A percentile compares a stretch with the other conserved stretches of the same genome.
Evolutionary conservation across 2,888 invertebrate genomes (phyloP).

Genomic region (Zelleria hepariella): DNA sequence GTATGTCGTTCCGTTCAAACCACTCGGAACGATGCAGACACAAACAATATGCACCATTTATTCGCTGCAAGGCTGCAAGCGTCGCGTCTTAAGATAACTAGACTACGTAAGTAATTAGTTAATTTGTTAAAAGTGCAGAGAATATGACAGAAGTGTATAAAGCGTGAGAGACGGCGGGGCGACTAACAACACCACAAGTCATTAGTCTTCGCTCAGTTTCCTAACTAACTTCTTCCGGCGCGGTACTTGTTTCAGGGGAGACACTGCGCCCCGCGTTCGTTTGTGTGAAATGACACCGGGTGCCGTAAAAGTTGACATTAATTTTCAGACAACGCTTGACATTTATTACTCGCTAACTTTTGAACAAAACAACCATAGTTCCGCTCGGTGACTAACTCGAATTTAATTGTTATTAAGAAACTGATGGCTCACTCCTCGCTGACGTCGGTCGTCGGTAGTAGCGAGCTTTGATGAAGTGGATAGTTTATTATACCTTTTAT

Average conservation of each 20-base stretch:
- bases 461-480: too few species aligned
- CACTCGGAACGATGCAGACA: too few species aligned
- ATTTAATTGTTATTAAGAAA: background rate
- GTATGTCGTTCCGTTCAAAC: too few species aligned
- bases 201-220: slow-evolving; percentile 7
- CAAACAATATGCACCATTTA: too few species aligned
- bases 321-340: slow-evolving; percentile 2
- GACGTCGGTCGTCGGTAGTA: too few species aligned
- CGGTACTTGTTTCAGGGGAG: slow-evolving; percentile 3
- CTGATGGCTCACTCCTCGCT: too few species aligned
- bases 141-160: background rate
- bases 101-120: background rate
- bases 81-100: background rate
- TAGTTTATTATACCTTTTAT: background rate
- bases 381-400: background rate
- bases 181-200: slow-evolving; percentile 6
- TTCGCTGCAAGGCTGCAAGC: too few species aligned
- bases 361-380: background rate
- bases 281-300: slow-evolving; percentile 5
- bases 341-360: slow-evolving; percentile 5
- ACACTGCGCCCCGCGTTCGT: background rate
- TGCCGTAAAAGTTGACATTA: background rate
- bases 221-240: slow-evolving; percentile 4
- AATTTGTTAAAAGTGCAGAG: slow-evolving; percentile 2
- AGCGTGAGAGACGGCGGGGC: background rate